These are phyloP conservation scores for Yponomeuta cagnagella DNA, from an alignment of 2,888 invertebrate species.

Conservation along the genomic window DNA sequence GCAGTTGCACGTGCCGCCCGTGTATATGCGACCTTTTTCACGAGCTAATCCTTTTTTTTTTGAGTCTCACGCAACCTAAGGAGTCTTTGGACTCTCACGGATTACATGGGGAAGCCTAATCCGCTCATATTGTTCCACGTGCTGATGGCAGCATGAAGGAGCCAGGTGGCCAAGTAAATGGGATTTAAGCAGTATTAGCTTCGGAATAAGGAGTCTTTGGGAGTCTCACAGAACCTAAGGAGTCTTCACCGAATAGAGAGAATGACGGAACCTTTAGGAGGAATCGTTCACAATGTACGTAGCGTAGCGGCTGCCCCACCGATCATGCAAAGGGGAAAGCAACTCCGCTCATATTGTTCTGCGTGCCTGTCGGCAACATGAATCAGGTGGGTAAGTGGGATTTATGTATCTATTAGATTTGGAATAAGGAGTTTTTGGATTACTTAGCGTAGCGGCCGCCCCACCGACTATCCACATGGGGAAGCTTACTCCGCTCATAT, in stretches of 20 bases:
- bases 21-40: too few species aligned
- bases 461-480: too few species aligned
- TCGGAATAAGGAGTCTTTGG: not conserved
- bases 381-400: constrained; percentile 75
- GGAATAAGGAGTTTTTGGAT: not conserved
- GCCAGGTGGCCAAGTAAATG: constrained; percentile 73
- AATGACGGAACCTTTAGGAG: too few species aligned
- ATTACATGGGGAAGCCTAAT: constrained; percentile 72
- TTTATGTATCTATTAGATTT: constrained; percentile 8
- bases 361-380: constrained; percentile 95
- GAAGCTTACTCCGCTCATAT: constrained; percentile 80
- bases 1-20: too few species aligned
- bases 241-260: too few species aligned
- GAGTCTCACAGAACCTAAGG: too few species aligned
- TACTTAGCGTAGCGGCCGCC: too few species aligned
- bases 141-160: constrained; percentile 94
- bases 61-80: too few species aligned
- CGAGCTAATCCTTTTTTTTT: not conserved
- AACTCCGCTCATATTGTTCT: constrained; percentile 89
- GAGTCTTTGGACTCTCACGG: too few species aligned
- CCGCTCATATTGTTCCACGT: constrained; percentile 93
- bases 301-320: constrained; percentile 79
- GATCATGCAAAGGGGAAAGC: constrained; percentile 81
- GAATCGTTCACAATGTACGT: too few species aligned
- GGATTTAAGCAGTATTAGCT: not conserved